Base-by-base conservation (phyloP, 2,888 invertebrate genomes). In the Automeris io region DNA sequence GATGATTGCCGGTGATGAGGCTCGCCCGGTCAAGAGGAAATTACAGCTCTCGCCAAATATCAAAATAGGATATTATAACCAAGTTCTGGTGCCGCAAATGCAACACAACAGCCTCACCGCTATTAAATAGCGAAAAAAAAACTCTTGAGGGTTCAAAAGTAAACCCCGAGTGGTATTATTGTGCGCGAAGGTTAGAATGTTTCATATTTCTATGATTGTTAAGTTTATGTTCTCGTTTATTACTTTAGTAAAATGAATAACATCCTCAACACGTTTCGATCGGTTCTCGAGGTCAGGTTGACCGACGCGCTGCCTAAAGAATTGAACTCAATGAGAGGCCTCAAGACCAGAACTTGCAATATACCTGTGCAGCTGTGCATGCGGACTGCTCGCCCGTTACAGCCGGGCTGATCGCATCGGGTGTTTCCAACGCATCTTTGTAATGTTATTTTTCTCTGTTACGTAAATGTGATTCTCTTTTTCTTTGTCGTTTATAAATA, bases 1-100 rank as follows among this genome's bases (percentile, higher is more conserved):
- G 16, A 29, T 29, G 29, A 29, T 29, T 29, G 16, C 29, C 29
- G 29, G 29, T 29, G 29, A 29, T 29, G 16, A 16, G n/a, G 29
- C 29, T 29, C 29, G n/a, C 29, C 16, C 16, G n/a, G 7, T 16
- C n/a, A 16, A 29, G 16, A 29, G 16, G 16, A 29, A 16, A 29
- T 29, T 29, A 29, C 6, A 1, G 29, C 16, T 7, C 29, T 29
- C 29, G 6, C 16, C 16, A 29, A 29, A 29, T 16, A 29, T 16
- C 16, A n/a, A 16, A 29, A 29, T 29, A 16, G 29, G 16, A 29
- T 29, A 29, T 29, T 29, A 29, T 16, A 16, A 29, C 8, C 16
- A 16, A 29, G 29, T 16, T 13, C 16, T 16, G 29, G 29, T 16
- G 6, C 29, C 13, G 29, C 29, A 16, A 29, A 29, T 29, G 29